Evolutionary conservation across 2,113 vertebrate species (phyloP).

Genomic region (Phocoena sinus): DNA sequence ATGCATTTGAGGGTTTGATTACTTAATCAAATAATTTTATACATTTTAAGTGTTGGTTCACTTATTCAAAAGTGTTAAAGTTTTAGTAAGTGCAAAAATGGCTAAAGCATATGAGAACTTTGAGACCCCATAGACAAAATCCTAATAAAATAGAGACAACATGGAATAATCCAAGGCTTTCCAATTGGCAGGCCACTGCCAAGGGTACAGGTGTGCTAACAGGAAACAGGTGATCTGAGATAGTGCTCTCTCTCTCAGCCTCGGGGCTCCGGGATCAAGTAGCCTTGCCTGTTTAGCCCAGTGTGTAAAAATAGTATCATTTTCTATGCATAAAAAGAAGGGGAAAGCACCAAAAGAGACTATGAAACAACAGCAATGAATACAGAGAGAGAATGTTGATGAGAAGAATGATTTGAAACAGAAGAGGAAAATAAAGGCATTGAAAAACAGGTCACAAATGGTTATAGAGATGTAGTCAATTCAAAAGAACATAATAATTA

Average conservation of each 20-base stretch:
- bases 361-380: neutral
- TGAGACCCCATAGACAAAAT: neutral
- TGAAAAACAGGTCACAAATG: neutral
- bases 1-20: neutral
- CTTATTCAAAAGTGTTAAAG: conserved; percentile 6
- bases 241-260: neutral
- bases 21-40: neutral
- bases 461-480: neutral
- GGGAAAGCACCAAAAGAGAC: neutral
- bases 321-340: neutral
- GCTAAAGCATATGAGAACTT: neutral
- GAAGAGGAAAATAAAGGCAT: neutral
- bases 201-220: neutral
- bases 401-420: neutral
- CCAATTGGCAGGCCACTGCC: neutral
- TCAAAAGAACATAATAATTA: neutral
- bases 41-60: neutral
- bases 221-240: neutral
- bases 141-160: neutral
- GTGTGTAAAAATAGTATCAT: neutral
- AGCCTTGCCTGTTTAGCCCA: neutral
- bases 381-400: neutral
- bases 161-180: neutral
- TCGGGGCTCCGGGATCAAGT: neutral
- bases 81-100: neutral